A percentile compares a stretch with the other conserved stretches of the same genome.
Evolutionary conservation across 2,113 vertebrate species (phyloP).

Genomic region (Pyxicephalus adspersus): DNA sequence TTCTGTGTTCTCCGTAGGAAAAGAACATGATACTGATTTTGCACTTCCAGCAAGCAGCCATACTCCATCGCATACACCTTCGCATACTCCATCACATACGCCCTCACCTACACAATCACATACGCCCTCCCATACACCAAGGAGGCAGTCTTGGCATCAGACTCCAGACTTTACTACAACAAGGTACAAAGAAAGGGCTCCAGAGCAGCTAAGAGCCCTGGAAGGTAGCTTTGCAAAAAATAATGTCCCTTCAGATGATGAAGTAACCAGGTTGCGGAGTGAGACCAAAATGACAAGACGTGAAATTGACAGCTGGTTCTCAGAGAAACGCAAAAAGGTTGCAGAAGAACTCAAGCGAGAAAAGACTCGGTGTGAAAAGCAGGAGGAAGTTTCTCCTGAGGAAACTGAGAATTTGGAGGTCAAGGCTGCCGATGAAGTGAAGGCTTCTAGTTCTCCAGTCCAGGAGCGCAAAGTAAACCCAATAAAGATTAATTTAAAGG

Average conservation of each 20-base stretch:
- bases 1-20: slow-evolving; percentile 65
- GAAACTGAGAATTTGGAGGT: slow-evolving; percentile 65
- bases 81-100: slow-evolving; percentile 64
- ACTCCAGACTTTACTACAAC: slow-evolving; percentile 89
- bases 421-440: slow-evolving; percentile 60
- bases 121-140: slow-evolving; percentile 70
- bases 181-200: slow-evolving; percentile 94
- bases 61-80: slow-evolving; percentile 68
- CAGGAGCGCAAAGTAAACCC: slow-evolving; percentile 89
- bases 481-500: slow-evolving; percentile 97
- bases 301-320: slow-evolving; percentile 96
- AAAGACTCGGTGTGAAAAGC: slow-evolving; percentile 67
- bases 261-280: slow-evolving; percentile 86
- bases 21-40: slow-evolving; percentile 70
- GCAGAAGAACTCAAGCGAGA: slow-evolving; percentile 78
- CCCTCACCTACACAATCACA: slow-evolving; percentile 69
- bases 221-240: slow-evolving; percentile 89
- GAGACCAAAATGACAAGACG: slow-evolving; percentile 97
- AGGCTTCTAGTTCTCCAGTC: slow-evolving; percentile 54
- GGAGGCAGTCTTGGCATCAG: slow-evolving; percentile 84
- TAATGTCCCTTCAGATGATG: slow-evolving; percentile 81
- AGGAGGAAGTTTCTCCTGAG: slow-evolving; percentile 67
- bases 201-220: slow-evolving; percentile 88
- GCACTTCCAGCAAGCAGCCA: not conserved
- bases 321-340: slow-evolving; percentile 83